phyloP scores from a whole-genome alignment of 2,113 vertebrate species.

The Helogale parvula region DNA sequence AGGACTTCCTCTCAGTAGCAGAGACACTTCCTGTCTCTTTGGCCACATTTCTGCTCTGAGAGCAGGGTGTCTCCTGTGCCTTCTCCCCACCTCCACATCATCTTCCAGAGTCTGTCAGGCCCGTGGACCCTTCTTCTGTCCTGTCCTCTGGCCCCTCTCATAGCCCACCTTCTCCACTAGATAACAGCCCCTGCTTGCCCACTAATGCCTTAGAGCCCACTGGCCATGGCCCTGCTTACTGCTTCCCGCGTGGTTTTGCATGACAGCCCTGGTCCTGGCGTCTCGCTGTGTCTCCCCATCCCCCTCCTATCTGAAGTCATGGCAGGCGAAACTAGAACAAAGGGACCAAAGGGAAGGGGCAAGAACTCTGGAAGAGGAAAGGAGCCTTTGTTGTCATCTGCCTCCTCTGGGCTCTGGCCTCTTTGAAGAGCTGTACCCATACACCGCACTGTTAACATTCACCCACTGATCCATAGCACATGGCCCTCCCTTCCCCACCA shows the following conservation, averaged over 20 bases:
- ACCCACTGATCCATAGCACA: background rate
- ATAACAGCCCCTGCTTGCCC: background rate
- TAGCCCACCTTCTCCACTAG: background rate
- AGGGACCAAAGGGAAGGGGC: background rate
- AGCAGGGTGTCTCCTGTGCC: too few relatives aligned
- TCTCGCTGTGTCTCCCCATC: background rate
- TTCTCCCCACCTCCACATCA: fast-evolving
- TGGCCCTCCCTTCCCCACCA: conserved; percentile 44
- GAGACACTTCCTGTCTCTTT: background rate
- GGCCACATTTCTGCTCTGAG: background rate
- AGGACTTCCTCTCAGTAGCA: background rate
- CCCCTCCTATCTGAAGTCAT: background rate
- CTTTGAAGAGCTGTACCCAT: conserved; percentile 24
- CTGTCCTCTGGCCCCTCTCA: background rate
- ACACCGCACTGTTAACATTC: background rate
- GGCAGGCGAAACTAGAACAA: background rate
- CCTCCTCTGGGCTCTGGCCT: background rate
- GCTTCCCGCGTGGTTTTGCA: background rate
- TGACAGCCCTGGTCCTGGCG: background rate
- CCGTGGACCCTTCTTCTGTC: too few relatives aligned
- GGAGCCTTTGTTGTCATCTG: conserved; percentile 50
- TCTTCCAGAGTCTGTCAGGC: background rate
- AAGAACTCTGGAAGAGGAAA: conserved; percentile 1
- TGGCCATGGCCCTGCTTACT: fast-evolving
- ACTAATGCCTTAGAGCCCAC: fast-evolving